A percentile compares a stretch with the other conserved stretches of the same genome.
phyloP scores from a whole-genome alignment of 2,797 vertebrate genomes.

The Oreochromis mossambicus region DNA sequence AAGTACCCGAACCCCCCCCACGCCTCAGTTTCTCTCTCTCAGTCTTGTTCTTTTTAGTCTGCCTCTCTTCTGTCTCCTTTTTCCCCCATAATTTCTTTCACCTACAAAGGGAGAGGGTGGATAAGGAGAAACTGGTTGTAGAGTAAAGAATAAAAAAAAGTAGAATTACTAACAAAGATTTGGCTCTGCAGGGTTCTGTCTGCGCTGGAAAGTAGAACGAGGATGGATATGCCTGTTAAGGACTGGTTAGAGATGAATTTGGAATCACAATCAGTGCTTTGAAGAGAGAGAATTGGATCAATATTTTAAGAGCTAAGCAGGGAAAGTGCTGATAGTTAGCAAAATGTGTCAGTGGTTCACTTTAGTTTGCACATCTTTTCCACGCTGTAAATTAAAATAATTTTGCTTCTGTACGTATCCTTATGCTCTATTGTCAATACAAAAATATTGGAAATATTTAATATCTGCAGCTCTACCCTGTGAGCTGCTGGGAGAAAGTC shows the following conservation, averaged over 20 bases:
- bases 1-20: constrained; percentile 1
- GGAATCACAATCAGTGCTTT: constrained; percentile 8
- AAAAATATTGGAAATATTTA: neutral
- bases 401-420: neutral
- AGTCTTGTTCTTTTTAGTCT: constrained; percentile 1
- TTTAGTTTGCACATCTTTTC: neutral
- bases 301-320: constrained; percentile 9
- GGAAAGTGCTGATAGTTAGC: constrained; percentile 1
- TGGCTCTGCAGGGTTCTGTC: neutral
- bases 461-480: neutral
- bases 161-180: constrained; percentile 25
- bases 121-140: constrained; percentile 1
- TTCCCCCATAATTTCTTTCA: constrained; percentile 42
- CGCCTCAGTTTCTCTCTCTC: constrained; percentile 6
- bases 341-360: neutral
- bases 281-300: neutral
- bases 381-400: neutral
- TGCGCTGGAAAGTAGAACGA: neutral
- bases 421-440: neutral
- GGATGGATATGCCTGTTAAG: constrained; percentile 1
- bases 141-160: constrained; percentile 15
- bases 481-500: neutral
- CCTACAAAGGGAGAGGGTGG: neutral
- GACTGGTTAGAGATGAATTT: constrained; percentile 15
- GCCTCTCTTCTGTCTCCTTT: neutral